Percentiles rank a stretch among this genome's conserved stretches.
These are phyloP conservation scores for Solen grandis DNA, from an alignment of 1,140 invertebrate genomes.

Conservation along the genomic window DNA sequence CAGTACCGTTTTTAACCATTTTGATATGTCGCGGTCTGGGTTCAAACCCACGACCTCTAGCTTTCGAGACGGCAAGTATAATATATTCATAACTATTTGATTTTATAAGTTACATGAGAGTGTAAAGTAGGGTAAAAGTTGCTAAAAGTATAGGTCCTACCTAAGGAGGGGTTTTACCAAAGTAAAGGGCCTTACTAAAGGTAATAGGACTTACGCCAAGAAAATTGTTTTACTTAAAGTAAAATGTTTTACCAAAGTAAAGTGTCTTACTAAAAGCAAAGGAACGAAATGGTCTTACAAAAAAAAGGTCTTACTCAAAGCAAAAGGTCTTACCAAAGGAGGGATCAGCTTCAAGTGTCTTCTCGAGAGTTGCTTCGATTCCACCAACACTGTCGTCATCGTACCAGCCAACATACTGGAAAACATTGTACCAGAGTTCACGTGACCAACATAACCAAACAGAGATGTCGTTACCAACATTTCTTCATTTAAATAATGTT, in stretches of 20 bases:
- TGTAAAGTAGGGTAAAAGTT: no score
- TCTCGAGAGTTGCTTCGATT: conserved; percentile 79
- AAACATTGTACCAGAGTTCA: neutral
- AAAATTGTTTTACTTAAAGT: neutral
- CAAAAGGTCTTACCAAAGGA: conserved; percentile 80
- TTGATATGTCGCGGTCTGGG: no score
- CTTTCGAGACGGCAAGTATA: no score
- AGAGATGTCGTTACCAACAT: no score
- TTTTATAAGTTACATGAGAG: no score
- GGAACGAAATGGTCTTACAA: no score
- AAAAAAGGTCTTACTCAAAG: no score
- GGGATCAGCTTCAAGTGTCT: conserved; percentile 81
- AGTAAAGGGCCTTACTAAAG: neutral
- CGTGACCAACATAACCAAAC: no score
- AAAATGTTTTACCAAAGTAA: neutral
- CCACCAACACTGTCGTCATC: conserved; percentile 82
- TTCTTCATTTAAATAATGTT: no score
- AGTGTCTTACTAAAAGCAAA: neutral
- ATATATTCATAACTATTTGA: no score
- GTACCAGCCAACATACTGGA: conserved; percentile 83
- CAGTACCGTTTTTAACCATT: no score
- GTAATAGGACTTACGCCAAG: neutral
- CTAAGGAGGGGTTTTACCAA: neutral
- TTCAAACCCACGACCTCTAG: no score
- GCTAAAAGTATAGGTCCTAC: neutral